Percentiles rank a stretch among this genome's conserved stretches.
Conservation (phyloP, 2,797 vertebrate species). For the Anguilla pacifica region DNA sequence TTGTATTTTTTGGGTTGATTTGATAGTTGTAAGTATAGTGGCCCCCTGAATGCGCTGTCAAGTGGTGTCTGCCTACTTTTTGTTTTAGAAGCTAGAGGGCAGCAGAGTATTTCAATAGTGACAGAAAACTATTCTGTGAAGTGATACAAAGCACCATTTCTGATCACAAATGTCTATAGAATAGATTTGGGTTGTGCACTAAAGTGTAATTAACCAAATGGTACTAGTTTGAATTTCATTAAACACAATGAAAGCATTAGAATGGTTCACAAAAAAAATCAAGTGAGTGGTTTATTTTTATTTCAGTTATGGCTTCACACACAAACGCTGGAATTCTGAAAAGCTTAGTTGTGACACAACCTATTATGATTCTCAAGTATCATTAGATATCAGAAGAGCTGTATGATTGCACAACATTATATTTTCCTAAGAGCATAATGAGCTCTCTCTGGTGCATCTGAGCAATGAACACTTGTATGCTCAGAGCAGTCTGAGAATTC, state of each 20-base stretch:
- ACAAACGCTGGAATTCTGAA: not conserved
- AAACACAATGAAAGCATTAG: not conserved
- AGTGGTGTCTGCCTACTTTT: not conserved
- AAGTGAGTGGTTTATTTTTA: not conserved
- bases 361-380: not conserved
- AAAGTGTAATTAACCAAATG: not conserved
- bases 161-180: not conserved
- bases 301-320: not conserved
- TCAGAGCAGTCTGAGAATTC: conserved; percentile 64
- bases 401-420: not conserved
- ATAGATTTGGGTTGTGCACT: not conserved
- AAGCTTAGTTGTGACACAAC: not conserved
- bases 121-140: not conserved
- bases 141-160: not conserved
- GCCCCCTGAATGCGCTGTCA: not conserved
- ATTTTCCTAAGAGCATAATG: not conserved
- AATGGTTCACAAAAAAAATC: not conserved
- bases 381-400: not conserved
- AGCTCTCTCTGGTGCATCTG: not conserved
- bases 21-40: not conserved
- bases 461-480: conserved; percentile 31
- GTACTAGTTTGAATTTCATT: not conserved
- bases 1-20: not conserved
- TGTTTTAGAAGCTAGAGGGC: conserved; percentile 58
- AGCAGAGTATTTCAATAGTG: conserved; percentile 47